Base-by-base conservation (phyloP, 2,888 invertebrate species). In the Alitta virens region DNA sequence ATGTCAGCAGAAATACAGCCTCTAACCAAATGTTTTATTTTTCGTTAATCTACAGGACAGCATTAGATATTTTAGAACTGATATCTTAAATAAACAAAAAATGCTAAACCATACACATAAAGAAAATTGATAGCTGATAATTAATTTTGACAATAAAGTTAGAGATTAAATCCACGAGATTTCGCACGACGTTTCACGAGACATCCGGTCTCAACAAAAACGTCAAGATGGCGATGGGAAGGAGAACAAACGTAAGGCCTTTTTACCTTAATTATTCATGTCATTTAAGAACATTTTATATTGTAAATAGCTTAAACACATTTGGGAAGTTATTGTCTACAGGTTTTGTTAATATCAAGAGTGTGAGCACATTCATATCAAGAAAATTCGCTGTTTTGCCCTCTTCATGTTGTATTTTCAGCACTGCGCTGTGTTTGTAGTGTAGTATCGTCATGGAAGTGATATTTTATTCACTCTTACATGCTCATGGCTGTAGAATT, bases 201-300 rank as follows among this genome's bases (percentile, higher is more conserved):
- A 26, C 9, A 56, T 25, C 14, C 24, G 21, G 2, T 21, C n/a
- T 40, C 55, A 55, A 53, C 33, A 55, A 33, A 56, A 49, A 25
- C 57, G 46, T 56, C 63, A 66, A 60, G 60, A 66, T 66, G 66
- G 66, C 66, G 43, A 66, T 66, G 66, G 64, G 62, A 58, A 66
- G 62, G 62, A 66, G 64, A 62, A 43, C 56, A 49, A 66, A 66
- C 59, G 66, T 66, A 46, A 64, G 64, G n/a, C n/a, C 57, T 57
- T 52, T 58, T 7, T 7, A 33, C 12, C 27, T 14, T 42, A 23
- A 18, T 49, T 62, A 23, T 42, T 16, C 54, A 33, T 2, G 51
- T 24, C 40, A 50, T 43, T 16, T 51, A 56, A n/a, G n/a, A n/a
- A n/a, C n/a, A n/a, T n/a, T n/a, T n/a, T n/a, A n/a, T n/a, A n/a